These are phyloP conservation scores for Phataginus tricuspis DNA, from an alignment of 2,797 vertebrate species.

Conservation along the genomic window DNA sequence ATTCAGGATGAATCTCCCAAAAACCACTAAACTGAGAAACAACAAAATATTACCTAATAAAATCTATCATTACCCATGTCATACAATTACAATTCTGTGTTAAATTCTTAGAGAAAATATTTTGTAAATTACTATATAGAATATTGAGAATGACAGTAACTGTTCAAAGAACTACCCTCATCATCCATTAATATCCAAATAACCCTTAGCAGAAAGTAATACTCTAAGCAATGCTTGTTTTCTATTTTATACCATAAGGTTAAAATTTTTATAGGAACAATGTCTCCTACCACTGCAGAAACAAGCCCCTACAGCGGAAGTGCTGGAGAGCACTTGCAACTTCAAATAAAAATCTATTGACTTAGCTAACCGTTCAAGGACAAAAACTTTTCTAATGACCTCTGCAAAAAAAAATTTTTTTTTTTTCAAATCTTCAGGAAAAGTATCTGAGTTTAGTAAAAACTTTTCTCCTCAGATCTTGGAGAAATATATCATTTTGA, in stretches of 20 bases:
- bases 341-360: constrained; percentile 65
- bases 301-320: constrained; percentile 56
- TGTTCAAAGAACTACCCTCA: constrained; percentile 52
- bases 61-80: background rate
- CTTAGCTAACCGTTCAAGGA: constrained; percentile 76
- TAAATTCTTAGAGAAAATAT: background rate
- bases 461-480: constrained; percentile 53
- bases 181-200: constrained; percentile 66
- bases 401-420: constrained; percentile 8
- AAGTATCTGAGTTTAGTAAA: constrained; percentile 55
- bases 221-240: constrained; percentile 41
- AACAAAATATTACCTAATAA: background rate
- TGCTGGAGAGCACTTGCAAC: constrained; percentile 34
- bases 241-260: constrained; percentile 59
- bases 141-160: constrained; percentile 64
- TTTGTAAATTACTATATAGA: background rate
- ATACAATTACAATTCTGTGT: background rate
- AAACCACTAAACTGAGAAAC: background rate
- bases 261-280: constrained; percentile 65
- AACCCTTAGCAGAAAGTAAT: constrained; percentile 69
- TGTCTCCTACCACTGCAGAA: constrained; percentile 55
- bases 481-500: constrained; percentile 71
- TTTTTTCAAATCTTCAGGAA: constrained; percentile 35
- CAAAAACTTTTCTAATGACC: constrained; percentile 78
- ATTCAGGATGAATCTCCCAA: background rate